Evolutionary conservation across 1,140 invertebrate genomes (phyloP).

Genomic region (Neelides sp.): DNA sequence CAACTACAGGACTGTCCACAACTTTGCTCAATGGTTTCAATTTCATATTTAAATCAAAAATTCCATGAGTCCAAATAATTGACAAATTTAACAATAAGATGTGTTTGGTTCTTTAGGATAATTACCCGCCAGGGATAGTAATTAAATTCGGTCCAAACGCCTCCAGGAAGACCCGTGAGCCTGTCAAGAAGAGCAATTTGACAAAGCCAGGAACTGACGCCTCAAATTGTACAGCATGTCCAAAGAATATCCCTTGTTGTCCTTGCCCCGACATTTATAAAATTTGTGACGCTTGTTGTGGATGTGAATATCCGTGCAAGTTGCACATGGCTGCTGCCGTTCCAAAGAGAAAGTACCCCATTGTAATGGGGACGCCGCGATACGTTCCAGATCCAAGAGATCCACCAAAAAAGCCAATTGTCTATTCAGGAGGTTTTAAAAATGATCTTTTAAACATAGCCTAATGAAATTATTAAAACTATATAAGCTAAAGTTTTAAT

Average conservation of each 20-base stretch:
- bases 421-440: too few relatives aligned
- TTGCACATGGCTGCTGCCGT: conserved; percentile 25
- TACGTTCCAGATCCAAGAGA: conserved; percentile 26
- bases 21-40: conserved; percentile 11
- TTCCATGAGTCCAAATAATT: not conserved
- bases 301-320: conserved; percentile 28
- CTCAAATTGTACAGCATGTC: conserved; percentile 18
- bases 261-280: conserved; percentile 19
- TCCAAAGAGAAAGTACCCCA: conserved; percentile 24
- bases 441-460: too few relatives aligned
- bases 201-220: conserved; percentile 29
- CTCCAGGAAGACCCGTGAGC: not conserved
- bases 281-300: conserved; percentile 27
- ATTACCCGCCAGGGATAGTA: conserved; percentile 13
- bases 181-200: conserved; percentile 15
- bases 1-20: not conserved
- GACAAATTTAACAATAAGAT: not conserved
- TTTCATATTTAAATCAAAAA: not conserved
- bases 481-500: too few relatives aligned
- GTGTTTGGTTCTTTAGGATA: conserved; percentile 6
- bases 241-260: conserved; percentile 22
- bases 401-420: conserved; percentile 12
- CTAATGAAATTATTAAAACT: too few relatives aligned
- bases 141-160: conserved; percentile 13
- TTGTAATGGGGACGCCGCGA: conserved; percentile 13